Percentiles rank a stretch among this genome's conserved stretches.
Evolutionary conservation across 2,113 vertebrate genomes (phyloP).

Genomic region (Abramis brama): DNA sequence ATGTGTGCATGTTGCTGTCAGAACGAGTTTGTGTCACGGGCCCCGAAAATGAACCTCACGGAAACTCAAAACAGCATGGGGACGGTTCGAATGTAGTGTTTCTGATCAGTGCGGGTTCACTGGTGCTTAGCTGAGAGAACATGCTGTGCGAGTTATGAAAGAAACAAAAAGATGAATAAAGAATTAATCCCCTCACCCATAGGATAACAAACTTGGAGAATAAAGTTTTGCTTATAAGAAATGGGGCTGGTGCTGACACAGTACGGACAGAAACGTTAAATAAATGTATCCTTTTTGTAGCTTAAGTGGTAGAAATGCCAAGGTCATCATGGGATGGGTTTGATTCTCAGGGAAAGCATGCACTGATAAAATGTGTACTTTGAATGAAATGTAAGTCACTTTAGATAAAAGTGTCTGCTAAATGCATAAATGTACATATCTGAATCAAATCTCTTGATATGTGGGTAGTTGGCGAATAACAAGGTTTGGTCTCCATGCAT

Average conservation of each 20-base stretch:
- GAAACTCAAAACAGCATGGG: slow-evolving; percentile 64
- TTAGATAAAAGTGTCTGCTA: neutral
- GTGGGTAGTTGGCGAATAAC: neutral
- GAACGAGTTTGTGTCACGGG: slow-evolving; percentile 64
- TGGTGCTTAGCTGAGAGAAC: neutral
- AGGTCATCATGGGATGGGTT: neutral
- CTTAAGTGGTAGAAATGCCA: neutral
- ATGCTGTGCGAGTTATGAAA: neutral
- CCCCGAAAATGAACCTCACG: slow-evolving; percentile 51
- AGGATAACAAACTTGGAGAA: neutral
- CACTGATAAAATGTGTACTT: neutral
- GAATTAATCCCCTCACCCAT: neutral
- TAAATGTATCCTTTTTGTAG: neutral
- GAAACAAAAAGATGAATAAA: neutral
- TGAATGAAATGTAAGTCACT: neutral
- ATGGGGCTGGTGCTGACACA: neutral
- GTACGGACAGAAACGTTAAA: neutral
- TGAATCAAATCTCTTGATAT: neutral
- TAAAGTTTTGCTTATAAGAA: neutral
- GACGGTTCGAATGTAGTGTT: slow-evolving; percentile 46
- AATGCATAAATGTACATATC: neutral
- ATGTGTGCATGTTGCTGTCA: slow-evolving; percentile 65
- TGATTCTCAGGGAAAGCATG: neutral
- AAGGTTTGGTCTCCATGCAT: neutral
- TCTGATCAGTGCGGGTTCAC: slow-evolving; percentile 1